Conservation (phyloP, 2,888 invertebrate species). For the Argyresthia albistria region DNA sequence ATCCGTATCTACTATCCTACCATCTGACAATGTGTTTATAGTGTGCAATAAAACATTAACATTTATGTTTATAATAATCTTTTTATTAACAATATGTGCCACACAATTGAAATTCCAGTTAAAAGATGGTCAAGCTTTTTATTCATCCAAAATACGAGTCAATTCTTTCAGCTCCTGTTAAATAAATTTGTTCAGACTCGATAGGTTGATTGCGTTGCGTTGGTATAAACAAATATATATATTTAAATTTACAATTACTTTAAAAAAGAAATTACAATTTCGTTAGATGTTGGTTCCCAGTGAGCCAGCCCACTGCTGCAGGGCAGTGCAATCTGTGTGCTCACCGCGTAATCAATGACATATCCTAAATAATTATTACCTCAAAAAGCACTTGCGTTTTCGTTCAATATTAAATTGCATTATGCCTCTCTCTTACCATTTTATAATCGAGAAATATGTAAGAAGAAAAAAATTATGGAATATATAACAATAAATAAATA, state of each 20-base stretch:
- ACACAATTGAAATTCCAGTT: slow-evolving; percentile 61
- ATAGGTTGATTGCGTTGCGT: neutral
- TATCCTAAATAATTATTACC: slow-evolving; percentile 20
- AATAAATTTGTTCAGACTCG: too few species aligned
- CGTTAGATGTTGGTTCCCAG: neutral
- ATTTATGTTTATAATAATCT: slow-evolving; percentile 30
- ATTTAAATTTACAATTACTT: neutral
- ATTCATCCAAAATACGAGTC: neutral
- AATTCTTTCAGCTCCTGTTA: neutral
- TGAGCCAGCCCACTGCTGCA: neutral
- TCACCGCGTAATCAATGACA: neutral
- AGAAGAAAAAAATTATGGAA: slow-evolving; percentile 64
- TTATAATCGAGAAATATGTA: slow-evolving; percentile 66
- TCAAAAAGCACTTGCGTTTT: slow-evolving; percentile 61
- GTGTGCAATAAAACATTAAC: too few species aligned
- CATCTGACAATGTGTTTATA: too few species aligned
- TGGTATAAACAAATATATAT: neutral
- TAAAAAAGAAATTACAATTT: neutral
- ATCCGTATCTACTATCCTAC: too few species aligned
- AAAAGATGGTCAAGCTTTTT: slow-evolving; percentile 54
- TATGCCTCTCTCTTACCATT: slow-evolving; percentile 60
- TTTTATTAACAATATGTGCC: slow-evolving; percentile 72
- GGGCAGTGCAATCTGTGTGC: neutral
- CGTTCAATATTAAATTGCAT: slow-evolving; percentile 46
- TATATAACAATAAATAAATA: slow-evolving; percentile 71